Conservation (phyloP, 1,140 invertebrate genomes). For the Ostrea edulis region DNA sequence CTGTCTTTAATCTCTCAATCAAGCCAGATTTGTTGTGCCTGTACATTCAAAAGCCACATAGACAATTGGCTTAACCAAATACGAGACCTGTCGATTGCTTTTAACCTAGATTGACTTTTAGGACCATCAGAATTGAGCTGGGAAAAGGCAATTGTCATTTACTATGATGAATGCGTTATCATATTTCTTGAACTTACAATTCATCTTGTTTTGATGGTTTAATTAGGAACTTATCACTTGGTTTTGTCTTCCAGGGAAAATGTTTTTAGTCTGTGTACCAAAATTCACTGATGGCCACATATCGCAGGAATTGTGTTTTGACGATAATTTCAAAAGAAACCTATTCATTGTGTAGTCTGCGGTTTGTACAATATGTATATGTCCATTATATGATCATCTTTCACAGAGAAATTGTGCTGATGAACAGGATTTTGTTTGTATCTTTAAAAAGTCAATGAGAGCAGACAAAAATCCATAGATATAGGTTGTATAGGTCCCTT, state of each 20-base stretch:
- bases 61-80: slow-evolving; percentile 19
- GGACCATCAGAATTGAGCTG: slow-evolving; percentile 6
- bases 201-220: background rate
- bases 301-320: no score
- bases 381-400: no score
- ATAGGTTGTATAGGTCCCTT: no score
- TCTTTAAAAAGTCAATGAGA: no score
- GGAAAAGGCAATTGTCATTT: background rate
- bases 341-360: no score
- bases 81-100: slow-evolving; percentile 3
- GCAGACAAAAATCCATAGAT: no score
- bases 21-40: slow-evolving; percentile 4
- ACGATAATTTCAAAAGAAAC: no score
- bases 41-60: background rate
- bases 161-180: background rate
- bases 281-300: background rate
- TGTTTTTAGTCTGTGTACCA: background rate
- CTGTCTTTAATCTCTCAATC: slow-evolving; percentile 24
- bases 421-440: no score
- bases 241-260: background rate
- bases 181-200: background rate
- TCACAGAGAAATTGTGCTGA: no score
- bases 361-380: no score
- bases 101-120: slow-evolving; percentile 5
- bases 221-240: background rate